Evolutionary conservation across 2,113 vertebrate species (phyloP), one percentile per base, ranked within the genome.

Genomic region (Xiphophorus maculatus): DNA sequence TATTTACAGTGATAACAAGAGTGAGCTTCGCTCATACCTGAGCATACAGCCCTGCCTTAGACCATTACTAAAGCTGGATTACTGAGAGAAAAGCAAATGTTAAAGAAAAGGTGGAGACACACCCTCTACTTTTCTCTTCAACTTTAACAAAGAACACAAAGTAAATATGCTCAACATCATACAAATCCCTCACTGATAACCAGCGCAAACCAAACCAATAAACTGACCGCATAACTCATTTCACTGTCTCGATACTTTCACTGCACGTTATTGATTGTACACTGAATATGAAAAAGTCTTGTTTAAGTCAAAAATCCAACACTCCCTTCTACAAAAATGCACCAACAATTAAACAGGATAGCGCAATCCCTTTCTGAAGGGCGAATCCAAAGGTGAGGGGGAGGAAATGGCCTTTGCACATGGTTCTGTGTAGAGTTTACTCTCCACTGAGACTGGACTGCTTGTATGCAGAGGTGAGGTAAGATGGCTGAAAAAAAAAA

Each of bases 381-480:
- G 81, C 61, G 71, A 83, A 74, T 81, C 69, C 58, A 72, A 63
- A 83, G 76, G 33, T 73, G 77, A 92, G 87, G 76, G 86, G 90
- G 91, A 94, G 93, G 93, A 86, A 84, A 32, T 92, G 93, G 94
- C 94, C 95, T 96, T 96, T 95, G 94, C 93, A 94, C 92, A 84
- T 84, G 77, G 82, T 85, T 71, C 85, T 91, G 91, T 95, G 33
- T 89, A 92, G 63, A 93, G 82, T 94, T 94, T 92, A 87, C 87
- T 90, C 90, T 91, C 72, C 73, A 69, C 84, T 87, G 83, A 69
- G 79, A 76, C 71, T 61, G 25, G 61, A 75, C 58, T 93, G 88
- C 93, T 94, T 95, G 94, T 82, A 86, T 88, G 90, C 42, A 88
- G 83, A 81, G 85, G 81, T 76, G 87, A 75, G 81, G 88, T 66